Percentiles rank a stretch among this genome's conserved stretches.
These are phyloP conservation scores for Proterorhinus semilunaris DNA, from an alignment of 2,113 vertebrate species.

Conservation along the genomic window DNA sequence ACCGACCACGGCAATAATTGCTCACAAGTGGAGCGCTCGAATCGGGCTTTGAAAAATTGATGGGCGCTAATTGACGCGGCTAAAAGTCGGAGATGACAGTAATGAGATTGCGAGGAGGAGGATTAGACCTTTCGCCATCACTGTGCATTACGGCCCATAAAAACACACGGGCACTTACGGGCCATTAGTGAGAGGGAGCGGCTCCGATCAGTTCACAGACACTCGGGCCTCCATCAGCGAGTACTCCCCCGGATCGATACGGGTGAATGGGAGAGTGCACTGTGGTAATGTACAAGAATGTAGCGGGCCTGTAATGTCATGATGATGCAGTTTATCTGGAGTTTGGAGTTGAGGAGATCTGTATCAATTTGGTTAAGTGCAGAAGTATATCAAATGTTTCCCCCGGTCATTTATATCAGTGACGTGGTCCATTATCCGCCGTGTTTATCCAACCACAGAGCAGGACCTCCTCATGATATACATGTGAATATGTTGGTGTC, in stretches of 20 bases:
- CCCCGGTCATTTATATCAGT: too few relatives aligned
- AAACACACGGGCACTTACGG: conserved; percentile 67
- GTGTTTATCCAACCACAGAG: too few relatives aligned
- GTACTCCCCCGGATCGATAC: conserved; percentile 56
- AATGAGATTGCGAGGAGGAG: conserved; percentile 24
- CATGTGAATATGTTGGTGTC: too few relatives aligned
- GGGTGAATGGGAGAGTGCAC: conserved; percentile 32
- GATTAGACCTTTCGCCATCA: conserved; percentile 58
- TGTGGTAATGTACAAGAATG: conserved; percentile 24
- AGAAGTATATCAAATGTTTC: too few relatives aligned
- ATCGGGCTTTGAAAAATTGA: conserved; percentile 61
- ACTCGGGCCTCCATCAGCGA: conserved; percentile 53
- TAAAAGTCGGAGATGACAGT: conserved; percentile 47
- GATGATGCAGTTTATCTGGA: too few relatives aligned
- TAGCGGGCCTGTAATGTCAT: neutral
- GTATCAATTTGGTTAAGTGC: too few relatives aligned
- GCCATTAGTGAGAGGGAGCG: conserved; percentile 66
- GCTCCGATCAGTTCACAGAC: conserved; percentile 52
- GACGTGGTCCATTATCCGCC: too few relatives aligned
- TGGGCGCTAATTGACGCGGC: conserved; percentile 64
- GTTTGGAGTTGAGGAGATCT: too few relatives aligned
- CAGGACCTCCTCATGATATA: too few relatives aligned
- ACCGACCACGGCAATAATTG: conserved; percentile 40
- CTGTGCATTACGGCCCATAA: conserved; percentile 69
- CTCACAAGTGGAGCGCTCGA: conserved; percentile 35